Evolutionary conservation across 2,888 invertebrate species (phyloP), one percentile per base, ranked within the genome.

Genomic region (Ceraclea dissimilis): DNA sequence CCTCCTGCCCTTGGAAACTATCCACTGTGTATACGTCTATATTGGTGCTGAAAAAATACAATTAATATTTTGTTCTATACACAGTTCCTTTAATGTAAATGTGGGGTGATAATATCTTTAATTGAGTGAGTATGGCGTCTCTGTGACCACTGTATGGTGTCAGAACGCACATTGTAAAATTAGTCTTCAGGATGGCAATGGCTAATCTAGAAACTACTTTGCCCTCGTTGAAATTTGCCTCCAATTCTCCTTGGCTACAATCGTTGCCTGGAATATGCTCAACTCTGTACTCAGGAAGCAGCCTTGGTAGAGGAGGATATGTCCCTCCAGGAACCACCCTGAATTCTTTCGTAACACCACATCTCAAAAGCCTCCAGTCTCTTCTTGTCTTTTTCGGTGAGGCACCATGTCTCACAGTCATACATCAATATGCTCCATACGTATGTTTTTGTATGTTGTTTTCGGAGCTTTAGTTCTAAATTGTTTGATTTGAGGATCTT

Each of bases 1-100:
- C 83, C 75, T 95, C 92, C 67, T 88, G 83, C 0, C 94, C 94
- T 72, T 94, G 93, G 73, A 89, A 93, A 61, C 88, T 84, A 71
- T 92, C 91, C 49, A 92, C 84, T 1, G 90, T 90, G 66, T 86
- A 85, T 56, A 86, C 81, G 63, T 82, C 76, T 13, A 76, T 66
- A n/a, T 51, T 16, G 13, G 22, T 19, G 20, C 49, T 49, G 49
- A 49, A 49, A 49, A n/a, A n/a, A n/a, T n/a, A n/a, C n/a, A n/a
- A n/a, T n/a, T n/a, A n/a, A n/a, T n/a, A n/a, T n/a, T n/a, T n/a
- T n/a, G n/a, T n/a, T n/a, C n/a, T n/a, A n/a, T n/a, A n/a, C n/a
- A n/a, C n/a, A n/a, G n/a, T n/a, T n/a, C n/a, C n/a, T n/a, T n/a
- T n/a, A n/a, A n/a, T n/a, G n/a, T n/a, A n/a, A n/a, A n/a, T n/a